A percentile compares a stretch with the other conserved stretches of the same genome.
phyloP scores from a whole-genome alignment of 2,797 vertebrate species.

The Lepidocolaptes lacrymiger region DNA sequence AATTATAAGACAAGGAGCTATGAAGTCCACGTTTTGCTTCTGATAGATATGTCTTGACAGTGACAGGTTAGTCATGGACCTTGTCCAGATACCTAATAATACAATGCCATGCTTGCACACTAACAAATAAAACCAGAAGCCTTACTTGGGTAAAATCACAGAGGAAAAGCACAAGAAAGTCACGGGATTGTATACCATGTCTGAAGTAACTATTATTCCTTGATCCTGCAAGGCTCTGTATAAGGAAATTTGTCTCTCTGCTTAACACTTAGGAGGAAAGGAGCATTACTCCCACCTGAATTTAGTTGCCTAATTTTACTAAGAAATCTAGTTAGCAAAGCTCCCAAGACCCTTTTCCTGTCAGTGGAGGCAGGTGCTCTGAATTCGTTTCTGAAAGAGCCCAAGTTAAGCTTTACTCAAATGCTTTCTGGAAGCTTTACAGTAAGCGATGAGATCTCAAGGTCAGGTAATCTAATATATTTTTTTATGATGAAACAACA shows the following conservation, averaged over 20 bases:
- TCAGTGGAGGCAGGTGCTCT: not conserved
- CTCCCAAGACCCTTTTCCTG: not conserved
- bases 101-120: not conserved
- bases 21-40: not conserved
- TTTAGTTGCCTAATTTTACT: not conserved
- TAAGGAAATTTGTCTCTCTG: not conserved
- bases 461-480: not conserved
- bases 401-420: not conserved
- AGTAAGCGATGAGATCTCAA: not conserved
- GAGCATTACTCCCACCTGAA: not conserved
- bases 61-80: not conserved
- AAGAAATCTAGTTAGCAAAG: not conserved
- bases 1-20: not conserved
- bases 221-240: not conserved
- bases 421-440: not conserved
- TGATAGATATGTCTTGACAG: not conserved
- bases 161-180: not conserved
- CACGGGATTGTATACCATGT: not conserved
- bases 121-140: not conserved
- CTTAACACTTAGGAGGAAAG: not conserved
- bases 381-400: not conserved
- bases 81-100: not conserved
- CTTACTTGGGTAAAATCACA: not conserved
- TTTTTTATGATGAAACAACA: not conserved
- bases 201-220: not conserved